Evolutionary conservation across 2,888 invertebrate genomes (phyloP), one percentile per base, ranked within the genome.

Genomic region (Acanthoscelides obtectus): DNA sequence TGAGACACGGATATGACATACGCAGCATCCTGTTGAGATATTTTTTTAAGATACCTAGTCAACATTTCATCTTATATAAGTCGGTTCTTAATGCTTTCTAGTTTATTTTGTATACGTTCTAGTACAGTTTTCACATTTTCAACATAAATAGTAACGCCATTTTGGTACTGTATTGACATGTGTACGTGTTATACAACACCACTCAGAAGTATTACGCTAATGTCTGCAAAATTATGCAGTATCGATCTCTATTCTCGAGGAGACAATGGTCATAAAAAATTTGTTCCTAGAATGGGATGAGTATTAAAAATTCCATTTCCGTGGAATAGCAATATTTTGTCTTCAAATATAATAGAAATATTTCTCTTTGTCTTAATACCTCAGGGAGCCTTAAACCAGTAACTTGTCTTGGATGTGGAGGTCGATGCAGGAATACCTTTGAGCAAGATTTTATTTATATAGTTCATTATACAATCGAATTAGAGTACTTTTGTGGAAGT

Each of bases 1-100:
- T 74, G 74, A 69, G 74, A 75, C 67, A 72, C 74, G 19, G 74
- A 73, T 65, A 74, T 74, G 8, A 69, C 69, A 17, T 75, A 74
- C 25, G 73, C 74, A 6, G 71, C 72, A 22, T 75, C 74, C 65
- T 72, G 74, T 17, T 75, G 74, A 66, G 73, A 73, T 27, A 73
- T 74, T 67, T 45, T 74, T 67, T 45, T 75, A 45, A 75, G 71
- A 73, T 71, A 69, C 12, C 72, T 75, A 22, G 68, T 72, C 21
- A 45, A 12, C 8, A 25, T 25, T 25, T 25, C 25, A 25, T 25
- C 45, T 45, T 45, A 45, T 45, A 17, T 45, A 45, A 45, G 45
- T 45, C 45, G 5, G 5, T 45, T 45, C 25, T n/a, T n/a, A 45
- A 45, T 45, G 17, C 45, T 45, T 45, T 45, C 45, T 17, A 45